A percentile compares a stretch with the other conserved stretches of the same genome.
phyloP scores from a whole-genome alignment of 2,797 vertebrate species.

The Ficedula albicollis region DNA sequence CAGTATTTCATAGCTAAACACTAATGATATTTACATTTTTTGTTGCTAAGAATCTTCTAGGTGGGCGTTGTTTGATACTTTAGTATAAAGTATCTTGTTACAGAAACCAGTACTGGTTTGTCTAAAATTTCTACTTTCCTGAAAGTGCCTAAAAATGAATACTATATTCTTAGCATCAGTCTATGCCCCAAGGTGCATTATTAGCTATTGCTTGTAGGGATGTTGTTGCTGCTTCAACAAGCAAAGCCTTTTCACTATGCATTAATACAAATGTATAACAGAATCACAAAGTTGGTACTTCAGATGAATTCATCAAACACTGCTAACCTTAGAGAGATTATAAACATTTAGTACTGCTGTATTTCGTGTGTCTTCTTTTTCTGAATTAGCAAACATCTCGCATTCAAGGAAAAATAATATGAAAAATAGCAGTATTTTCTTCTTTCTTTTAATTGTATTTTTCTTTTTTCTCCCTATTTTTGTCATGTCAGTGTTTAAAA shows the following conservation, averaged over 20 bases:
- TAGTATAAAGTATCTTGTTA: background rate
- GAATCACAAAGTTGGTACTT: background rate
- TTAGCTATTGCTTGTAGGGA: background rate
- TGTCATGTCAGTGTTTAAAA: background rate
- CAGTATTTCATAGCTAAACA: background rate
- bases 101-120: background rate
- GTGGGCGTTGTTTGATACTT: background rate
- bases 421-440: background rate
- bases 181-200: background rate
- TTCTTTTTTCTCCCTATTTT: accelerated
- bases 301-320: background rate
- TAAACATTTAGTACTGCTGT: background rate
- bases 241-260: constrained; percentile 13
- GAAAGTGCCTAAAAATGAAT: background rate
- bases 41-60: background rate
- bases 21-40: background rate
- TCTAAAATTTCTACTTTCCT: background rate
- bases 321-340: background rate
- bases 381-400: background rate
- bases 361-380: background rate
- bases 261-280: constrained; percentile 13
- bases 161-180: background rate
- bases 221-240: constrained; percentile 6
- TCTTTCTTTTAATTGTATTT: background rate
- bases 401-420: background rate